These are phyloP conservation scores for Acleris emargana DNA, from an alignment of 2,888 invertebrate genomes.

Conservation along the genomic window DNA sequence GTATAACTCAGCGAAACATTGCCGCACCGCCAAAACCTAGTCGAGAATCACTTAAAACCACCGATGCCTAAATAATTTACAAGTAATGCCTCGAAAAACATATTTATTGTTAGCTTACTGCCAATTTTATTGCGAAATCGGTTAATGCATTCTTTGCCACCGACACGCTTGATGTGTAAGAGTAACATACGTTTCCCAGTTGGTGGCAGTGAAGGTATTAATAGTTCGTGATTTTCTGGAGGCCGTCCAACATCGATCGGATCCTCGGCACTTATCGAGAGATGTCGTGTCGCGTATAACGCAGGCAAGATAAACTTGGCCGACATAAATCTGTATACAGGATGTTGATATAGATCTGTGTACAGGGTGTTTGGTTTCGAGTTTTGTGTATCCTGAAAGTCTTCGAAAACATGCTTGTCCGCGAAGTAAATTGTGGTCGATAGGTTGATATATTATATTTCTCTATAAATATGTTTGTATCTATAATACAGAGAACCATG, in stretches of 20 bases:
- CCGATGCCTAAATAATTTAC: slow-evolving; percentile 26
- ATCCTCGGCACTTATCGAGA: slow-evolving; percentile 4
- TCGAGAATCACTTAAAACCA: slow-evolving; percentile 12
- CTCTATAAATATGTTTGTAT: too few species aligned
- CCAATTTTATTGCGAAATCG: slow-evolving; percentile 27
- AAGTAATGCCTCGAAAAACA: slow-evolving; percentile 23
- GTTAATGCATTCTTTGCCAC: background rate
- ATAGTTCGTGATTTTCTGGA: slow-evolving; percentile 29
- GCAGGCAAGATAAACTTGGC: slow-evolving; percentile 17
- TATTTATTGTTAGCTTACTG: slow-evolving; percentile 27
- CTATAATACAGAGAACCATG: too few species aligned
- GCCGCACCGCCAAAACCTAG: background rate
- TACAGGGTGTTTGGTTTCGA: too few species aligned
- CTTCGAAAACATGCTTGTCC: too few species aligned
- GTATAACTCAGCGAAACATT: too few species aligned
- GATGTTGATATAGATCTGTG: too few species aligned
- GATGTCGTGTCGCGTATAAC: slow-evolving; percentile 16
- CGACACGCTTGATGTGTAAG: too few species aligned
- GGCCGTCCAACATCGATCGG: slow-evolving; percentile 30
- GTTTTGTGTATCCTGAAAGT: too few species aligned
- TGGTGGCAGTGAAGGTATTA: too few species aligned
- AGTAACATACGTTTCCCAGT: too few species aligned
- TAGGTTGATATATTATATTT: too few species aligned
- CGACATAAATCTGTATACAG: slow-evolving; percentile 4
- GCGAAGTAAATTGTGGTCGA: too few species aligned